Evolutionary conservation across 2,113 vertebrate species (phyloP).

Genomic region (Dromaius novaehollandiae): DNA sequence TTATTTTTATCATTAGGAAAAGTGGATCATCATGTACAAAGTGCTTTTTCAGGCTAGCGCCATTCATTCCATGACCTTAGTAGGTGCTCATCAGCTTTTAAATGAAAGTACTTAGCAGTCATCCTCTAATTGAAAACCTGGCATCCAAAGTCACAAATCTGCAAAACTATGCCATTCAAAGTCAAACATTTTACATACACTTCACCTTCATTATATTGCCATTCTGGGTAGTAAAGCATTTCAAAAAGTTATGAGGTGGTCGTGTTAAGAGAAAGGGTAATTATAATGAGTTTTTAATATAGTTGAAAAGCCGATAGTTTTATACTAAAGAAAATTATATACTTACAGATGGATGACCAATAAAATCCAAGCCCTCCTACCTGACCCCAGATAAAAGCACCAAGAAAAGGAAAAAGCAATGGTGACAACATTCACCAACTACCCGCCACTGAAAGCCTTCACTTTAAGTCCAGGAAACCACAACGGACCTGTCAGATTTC

Average conservation of each 20-base stretch:
- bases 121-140: conserved; percentile 61
- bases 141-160: conserved; percentile 67
- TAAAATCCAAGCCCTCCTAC: conserved; percentile 43
- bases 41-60: conserved; percentile 18
- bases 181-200: conserved; percentile 70
- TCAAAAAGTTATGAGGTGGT: conserved; percentile 72
- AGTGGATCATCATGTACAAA: conserved; percentile 33
- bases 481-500: conserved; percentile 1
- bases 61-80: conserved; percentile 64
- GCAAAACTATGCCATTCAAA: conserved; percentile 61
- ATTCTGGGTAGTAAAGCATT: conserved; percentile 73
- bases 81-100: conserved; percentile 64
- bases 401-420: background rate
- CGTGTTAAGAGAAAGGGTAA: conserved; percentile 71
- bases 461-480: background rate
- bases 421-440: background rate
- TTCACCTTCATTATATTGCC: conserved; percentile 74
- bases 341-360: conserved; percentile 44
- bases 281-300: conserved; percentile 72
- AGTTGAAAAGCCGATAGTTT: conserved; percentile 63
- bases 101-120: conserved; percentile 71
- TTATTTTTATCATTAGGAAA: conserved; percentile 65
- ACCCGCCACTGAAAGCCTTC: background rate
- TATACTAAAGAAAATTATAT: conserved; percentile 66
- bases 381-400: background rate